Base-by-base conservation (phyloP, 2,113 vertebrate species). In the Daubentonia madagascariensis region DNA sequence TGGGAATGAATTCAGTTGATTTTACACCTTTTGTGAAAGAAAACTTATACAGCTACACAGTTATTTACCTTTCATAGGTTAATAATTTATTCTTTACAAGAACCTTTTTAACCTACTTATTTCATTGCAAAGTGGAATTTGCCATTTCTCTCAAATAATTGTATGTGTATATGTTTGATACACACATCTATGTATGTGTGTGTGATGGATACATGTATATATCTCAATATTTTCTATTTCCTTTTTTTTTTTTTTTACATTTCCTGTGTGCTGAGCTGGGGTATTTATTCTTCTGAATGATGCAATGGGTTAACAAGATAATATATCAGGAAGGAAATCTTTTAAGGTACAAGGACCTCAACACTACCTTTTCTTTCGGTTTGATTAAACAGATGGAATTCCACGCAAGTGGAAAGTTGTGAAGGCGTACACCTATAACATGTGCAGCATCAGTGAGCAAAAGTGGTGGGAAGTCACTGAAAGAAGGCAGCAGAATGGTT, bases 241-340 rank as follows among this genome's bases (percentile, higher is more conserved):
- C 97, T 98, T 97, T 97, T 61, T 52, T 98, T 97, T 97, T 98
- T 97, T 96, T 98, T 57, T 98, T 97, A 95, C 88, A 97, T 97
- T 99, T 99, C 99, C 99, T 99, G 98, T 99, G 98, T 97, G 98
- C 98, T 95, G 90, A 98, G 94, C 98, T 93, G 95, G 94, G 97
- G 96, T 98, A 98, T 98, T 98, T 98, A 98, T 98, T 98, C 98
- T 98, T 98, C 85, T 98, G 97, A 98, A 96, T 99, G 99, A 99
- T 99, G 99, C 98, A 99, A 99, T 99, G 99, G 99, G 98, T 99
- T 98, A 98, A 98, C 97, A 96, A 97, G 98, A 96, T 98, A 98
- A 18, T 98, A 85, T 99, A 99, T 98, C 98, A 98, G 98, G 96
- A 97, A 99, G 98, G 98, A 99, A 99, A 99, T 99, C 98, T 98